Percentiles rank a stretch among this genome's conserved stretches.
Evolutionary conservation across 2,113 vertebrate species (phyloP).

Genomic region (Lamprologus tigripictilis): DNA sequence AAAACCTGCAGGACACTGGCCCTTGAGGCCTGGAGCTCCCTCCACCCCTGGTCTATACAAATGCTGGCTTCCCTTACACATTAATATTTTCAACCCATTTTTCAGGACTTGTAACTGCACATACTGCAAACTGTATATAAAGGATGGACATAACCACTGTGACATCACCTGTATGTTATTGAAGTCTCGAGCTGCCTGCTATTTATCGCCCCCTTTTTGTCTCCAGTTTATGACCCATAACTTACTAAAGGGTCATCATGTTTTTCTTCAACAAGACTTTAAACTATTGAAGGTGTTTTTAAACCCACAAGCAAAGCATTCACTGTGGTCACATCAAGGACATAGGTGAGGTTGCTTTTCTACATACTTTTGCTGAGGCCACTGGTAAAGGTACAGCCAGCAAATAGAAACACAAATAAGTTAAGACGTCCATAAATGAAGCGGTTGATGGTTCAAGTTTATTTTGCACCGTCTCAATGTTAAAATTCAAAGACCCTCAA

Average conservation of each 20-base stretch:
- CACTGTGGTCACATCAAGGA: not conserved
- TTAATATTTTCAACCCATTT: not conserved
- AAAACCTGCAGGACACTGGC: not conserved
- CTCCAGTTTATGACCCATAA: not conserved
- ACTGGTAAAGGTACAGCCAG: not conserved
- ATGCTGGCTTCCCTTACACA: not conserved
- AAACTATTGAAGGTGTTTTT: not conserved
- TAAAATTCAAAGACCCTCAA: not conserved
- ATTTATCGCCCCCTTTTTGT: not conserved
- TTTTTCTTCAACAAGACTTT: not conserved
- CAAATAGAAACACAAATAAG: not conserved
- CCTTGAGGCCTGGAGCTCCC: not conserved
- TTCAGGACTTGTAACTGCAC: not conserved
- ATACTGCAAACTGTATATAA: not conserved
- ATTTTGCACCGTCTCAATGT: not conserved
- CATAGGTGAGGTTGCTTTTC: not conserved
- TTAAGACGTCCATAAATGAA: not conserved
- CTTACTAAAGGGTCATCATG: not conserved
- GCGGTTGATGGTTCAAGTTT: not conserved
- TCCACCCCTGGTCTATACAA: not conserved
- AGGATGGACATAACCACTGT: not conserved
- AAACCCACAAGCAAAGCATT: not conserved
- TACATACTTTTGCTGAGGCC: not conserved
- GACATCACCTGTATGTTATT: not conserved
- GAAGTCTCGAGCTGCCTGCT: not conserved